Evolutionary conservation across 1,140 invertebrate genomes (phyloP), one percentile per base, ranked within the genome.

Genomic region (Nasonia giraulti): DNA sequence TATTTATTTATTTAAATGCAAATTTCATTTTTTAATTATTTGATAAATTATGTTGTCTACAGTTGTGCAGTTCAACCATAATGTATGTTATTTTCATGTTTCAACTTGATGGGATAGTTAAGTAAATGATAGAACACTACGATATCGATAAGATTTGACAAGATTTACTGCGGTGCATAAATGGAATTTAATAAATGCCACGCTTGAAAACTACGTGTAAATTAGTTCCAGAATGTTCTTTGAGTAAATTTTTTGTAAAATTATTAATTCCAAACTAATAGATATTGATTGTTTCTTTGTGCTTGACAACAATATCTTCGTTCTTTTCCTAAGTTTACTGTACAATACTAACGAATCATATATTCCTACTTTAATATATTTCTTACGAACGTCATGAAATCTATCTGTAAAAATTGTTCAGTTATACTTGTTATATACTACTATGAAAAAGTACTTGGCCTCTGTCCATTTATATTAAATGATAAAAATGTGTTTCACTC

Each of bases 11-110:
- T 11, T 66, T 66, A 17, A 17, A 66, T 66, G 20, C 11, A 5
- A 6, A 66, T 66, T 66, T 1, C 2, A 66, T 20, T 14, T 66
- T 66, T 66, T 10, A 20, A 66, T 5, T 66, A 66, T 6, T 66
- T 66, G 4, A 20, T 66, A 8, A 3, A 66, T 4, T 20, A 66
- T 17, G 5, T 20, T 66, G 1, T 66, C 20, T 66, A 17, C 62
- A 66, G 62, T n/a, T 66, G 5, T 20, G 17, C 62, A 66, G 62
- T 17, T 66, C 62, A 11, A 17, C n/a, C 62, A n/a, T 66, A 17
- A 66, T 66, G 62, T 66, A 66, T n/a, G n/a, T 66, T 66, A n/a
- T 66, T 17, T 66, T 66, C 11, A 66, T 66, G 62, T 66, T 66
- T 66, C 62, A 66, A 66, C 62, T 66, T 17, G 62, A 66, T 66